phyloP scores from a whole-genome alignment of 2,797 vertebrate genomes.

The Zenarchopterus dispar region DNA sequence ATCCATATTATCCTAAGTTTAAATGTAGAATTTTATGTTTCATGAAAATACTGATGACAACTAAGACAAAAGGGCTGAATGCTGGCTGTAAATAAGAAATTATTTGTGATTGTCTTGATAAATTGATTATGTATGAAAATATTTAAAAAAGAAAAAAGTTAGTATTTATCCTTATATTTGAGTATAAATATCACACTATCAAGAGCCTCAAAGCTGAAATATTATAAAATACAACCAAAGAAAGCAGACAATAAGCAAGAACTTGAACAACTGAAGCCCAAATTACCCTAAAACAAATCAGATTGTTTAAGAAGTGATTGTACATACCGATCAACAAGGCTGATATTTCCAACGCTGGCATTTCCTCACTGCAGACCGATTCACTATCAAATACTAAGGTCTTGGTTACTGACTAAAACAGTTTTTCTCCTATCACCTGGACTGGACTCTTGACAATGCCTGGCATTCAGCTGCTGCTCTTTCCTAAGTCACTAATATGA shows the following conservation, averaged over 20 bases:
- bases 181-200: too few relatives aligned
- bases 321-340: conserved; percentile 8
- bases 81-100: neutral
- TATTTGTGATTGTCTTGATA: neutral
- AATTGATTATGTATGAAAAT: neutral
- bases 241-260: too few relatives aligned
- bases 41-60: too few relatives aligned
- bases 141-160: too few relatives aligned
- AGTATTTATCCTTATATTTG: too few relatives aligned
- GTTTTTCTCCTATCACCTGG: conserved; percentile 68
- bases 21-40: too few relatives aligned
- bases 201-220: too few relatives aligned
- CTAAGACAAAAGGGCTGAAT: too few relatives aligned
- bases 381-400: conserved; percentile 45
- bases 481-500: conserved; percentile 17
- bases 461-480: conserved; percentile 53
- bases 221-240: too few relatives aligned
- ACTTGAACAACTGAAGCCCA: too few relatives aligned
- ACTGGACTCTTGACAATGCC: conserved; percentile 43
- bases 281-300: too few relatives aligned
- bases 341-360: conserved; percentile 18
- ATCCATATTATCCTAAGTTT: too few relatives aligned
- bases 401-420: conserved; percentile 33
- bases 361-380: conserved; percentile 30
- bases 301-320: neutral